phyloP scores from a whole-genome alignment of 2,888 invertebrate species.

The Coenonympha arcania region DNA sequence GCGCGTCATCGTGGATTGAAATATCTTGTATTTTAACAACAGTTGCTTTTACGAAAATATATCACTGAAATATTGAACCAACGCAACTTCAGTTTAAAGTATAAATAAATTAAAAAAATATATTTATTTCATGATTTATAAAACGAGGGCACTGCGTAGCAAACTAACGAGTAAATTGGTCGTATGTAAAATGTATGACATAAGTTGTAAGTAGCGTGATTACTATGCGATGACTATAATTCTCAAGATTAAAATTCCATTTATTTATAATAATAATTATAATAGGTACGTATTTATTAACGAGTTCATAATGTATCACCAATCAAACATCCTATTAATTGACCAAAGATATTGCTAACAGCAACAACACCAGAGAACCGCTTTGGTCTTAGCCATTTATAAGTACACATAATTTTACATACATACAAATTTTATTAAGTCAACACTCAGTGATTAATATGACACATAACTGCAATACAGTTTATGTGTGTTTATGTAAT shows the following conservation, averaged over 20 bases:
- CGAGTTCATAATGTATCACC: slow-evolving; percentile 53
- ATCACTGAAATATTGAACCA: neutral
- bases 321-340: slow-evolving; percentile 70
- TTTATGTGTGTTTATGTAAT: slow-evolving; percentile 19
- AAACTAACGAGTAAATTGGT: slow-evolving; percentile 18
- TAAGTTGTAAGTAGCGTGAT: slow-evolving; percentile 20
- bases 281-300: slow-evolving; percentile 50
- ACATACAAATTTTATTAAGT: slow-evolving; percentile 46
- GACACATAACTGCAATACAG: slow-evolving; percentile 6
- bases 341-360: slow-evolving; percentile 71
- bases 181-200: slow-evolving; percentile 15
- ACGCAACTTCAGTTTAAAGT: neutral
- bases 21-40: neutral
- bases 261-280: slow-evolving; percentile 44
- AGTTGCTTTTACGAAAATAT: neutral
- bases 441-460: slow-evolving; percentile 21
- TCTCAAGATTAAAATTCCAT: slow-evolving; percentile 52
- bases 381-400: slow-evolving; percentile 64
- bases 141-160: slow-evolving; percentile 18
- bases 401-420: slow-evolving; percentile 56
- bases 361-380: slow-evolving; percentile 60
- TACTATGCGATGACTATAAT: slow-evolving; percentile 27
- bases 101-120: slow-evolving; percentile 10
- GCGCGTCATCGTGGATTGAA: too few species aligned
- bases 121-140: neutral